Conservation (phyloP, 2,888 invertebrate species). For the Mythimna impura region DNA sequence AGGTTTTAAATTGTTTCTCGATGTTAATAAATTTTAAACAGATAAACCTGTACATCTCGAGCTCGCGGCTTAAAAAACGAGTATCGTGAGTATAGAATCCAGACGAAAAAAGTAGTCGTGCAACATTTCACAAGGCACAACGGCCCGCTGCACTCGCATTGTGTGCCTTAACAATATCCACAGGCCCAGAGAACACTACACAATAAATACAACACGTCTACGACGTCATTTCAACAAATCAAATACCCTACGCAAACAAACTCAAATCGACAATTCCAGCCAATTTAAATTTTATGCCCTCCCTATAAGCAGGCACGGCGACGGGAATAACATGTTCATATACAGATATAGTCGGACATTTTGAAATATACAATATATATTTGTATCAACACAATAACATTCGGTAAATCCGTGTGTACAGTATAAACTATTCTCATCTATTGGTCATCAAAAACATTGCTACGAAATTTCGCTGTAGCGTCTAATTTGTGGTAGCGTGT, state of each 20-base stretch:
- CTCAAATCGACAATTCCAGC: slow-evolving; percentile 83
- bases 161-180: slow-evolving; percentile 89
- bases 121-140: slow-evolving; percentile 90
- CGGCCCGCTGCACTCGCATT: slow-evolving; percentile 89
- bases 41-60: slow-evolving; percentile 90
- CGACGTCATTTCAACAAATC: slow-evolving; percentile 86
- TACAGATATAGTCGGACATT: slow-evolving; percentile 52
- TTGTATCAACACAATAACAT: slow-evolving; percentile 44
- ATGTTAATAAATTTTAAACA: slow-evolving; percentile 91
- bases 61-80: slow-evolving; percentile 89
- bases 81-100: slow-evolving; percentile 89
- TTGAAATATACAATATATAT: slow-evolving; percentile 41
- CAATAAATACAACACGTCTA: slow-evolving; percentile 85
- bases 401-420: slow-evolving; percentile 27
- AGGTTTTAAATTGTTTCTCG: slow-evolving; percentile 90
- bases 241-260: slow-evolving; percentile 85
- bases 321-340: slow-evolving; percentile 69
- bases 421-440: slow-evolving; percentile 25
- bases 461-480: slow-evolving; percentile 11
- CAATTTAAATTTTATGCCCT: slow-evolving; percentile 83
- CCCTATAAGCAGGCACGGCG: slow-evolving; percentile 68
- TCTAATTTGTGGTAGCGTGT: slow-evolving; percentile 2
- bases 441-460: slow-evolving; percentile 31
- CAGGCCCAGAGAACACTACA: slow-evolving; percentile 81
- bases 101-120: slow-evolving; percentile 91